phyloP scores from a whole-genome alignment of 2,113 vertebrate genomes.

The Rissa tridactyla region DNA sequence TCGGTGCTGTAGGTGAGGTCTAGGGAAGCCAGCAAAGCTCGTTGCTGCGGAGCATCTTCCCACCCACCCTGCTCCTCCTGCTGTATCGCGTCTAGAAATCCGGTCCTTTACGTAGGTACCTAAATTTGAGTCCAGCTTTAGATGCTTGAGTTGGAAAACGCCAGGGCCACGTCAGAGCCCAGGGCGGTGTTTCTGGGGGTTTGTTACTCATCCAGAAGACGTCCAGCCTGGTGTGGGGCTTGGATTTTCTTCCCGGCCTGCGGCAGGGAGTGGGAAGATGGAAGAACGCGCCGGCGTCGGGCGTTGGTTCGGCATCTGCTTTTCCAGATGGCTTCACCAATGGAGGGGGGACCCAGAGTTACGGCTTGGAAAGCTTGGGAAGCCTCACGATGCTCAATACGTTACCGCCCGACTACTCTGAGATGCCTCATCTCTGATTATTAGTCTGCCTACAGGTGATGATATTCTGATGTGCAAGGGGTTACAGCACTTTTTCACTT shows the following conservation, averaged over 20 bases:
- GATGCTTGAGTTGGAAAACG: accelerated
- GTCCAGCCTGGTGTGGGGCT: not conserved
- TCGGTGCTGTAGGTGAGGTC: not conserved
- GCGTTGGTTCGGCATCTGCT: not conserved
- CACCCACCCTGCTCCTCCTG: accelerated
- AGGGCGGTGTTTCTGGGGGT: not conserved
- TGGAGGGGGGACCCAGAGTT: not conserved
- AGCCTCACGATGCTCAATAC: not conserved
- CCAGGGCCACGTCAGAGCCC: not conserved
- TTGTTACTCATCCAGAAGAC: not conserved
- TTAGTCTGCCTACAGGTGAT: not conserved
- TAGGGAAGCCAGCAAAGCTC: not conserved
- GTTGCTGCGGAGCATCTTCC: not conserved
- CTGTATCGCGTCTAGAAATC: accelerated
- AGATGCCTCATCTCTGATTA: not conserved
- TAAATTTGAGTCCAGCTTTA: not conserved
- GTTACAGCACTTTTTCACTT: not conserved
- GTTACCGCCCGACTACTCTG: not conserved
- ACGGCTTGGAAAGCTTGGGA: not conserved
- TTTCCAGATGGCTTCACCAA: not conserved
- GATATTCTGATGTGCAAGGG: not conserved
- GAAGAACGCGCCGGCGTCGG: accelerated
- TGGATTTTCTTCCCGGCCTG: not conserved
- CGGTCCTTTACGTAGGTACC: accelerated
- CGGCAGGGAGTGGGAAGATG: not conserved